phyloP scores from a whole-genome alignment of 2,888 invertebrate genomes.

The Nephrotoma guestfalica region DNA sequence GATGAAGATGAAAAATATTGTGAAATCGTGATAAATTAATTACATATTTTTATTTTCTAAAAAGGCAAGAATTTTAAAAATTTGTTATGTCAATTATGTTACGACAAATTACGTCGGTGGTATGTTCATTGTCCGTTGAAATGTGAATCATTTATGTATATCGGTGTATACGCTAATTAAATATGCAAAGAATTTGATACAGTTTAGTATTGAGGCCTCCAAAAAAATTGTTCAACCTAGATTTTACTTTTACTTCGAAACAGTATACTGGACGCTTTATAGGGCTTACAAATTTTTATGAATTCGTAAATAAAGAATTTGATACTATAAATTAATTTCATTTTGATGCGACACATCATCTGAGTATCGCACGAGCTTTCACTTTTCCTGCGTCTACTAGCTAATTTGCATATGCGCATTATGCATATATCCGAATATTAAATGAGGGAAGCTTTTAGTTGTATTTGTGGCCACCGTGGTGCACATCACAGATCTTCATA shows the following conservation, averaged over 20 bases:
- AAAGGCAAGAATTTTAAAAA: background rate
- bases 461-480: background rate
- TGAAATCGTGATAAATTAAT: background rate
- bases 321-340: background rate
- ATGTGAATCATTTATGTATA: background rate
- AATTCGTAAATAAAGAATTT: background rate
- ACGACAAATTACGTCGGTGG: background rate
- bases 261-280: background rate
- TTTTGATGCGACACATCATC: background rate
- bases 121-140: background rate
- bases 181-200: background rate
- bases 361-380: background rate
- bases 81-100: background rate
- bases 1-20: background rate
- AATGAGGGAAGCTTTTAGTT: no score
- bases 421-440: no score
- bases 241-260: background rate
- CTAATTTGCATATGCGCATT: background rate
- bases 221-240: background rate
- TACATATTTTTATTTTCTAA: background rate
- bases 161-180: background rate
- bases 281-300: background rate
- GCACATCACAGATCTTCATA: no score
- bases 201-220: background rate
- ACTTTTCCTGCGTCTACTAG: background rate